These are phyloP conservation scores for Diloba caeruleocephala DNA, from an alignment of 2,888 invertebrate genomes.

Conservation along the genomic window DNA sequence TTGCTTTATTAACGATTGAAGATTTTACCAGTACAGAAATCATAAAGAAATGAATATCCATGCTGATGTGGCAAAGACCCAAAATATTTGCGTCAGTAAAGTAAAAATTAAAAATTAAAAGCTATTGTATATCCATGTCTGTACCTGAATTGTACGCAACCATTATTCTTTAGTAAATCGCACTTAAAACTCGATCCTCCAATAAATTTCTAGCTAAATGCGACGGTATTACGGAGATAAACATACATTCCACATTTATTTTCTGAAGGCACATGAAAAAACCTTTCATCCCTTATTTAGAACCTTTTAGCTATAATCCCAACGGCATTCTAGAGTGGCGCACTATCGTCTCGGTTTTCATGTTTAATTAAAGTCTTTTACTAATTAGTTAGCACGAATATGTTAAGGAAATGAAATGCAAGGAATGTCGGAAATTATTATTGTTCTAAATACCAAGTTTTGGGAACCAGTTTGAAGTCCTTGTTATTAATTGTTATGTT, in stretches of 20 bases:
- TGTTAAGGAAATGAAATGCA: constrained; percentile 29
- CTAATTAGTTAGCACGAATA: constrained; percentile 51
- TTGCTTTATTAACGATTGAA: no score
- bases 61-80: no score
- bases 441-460: background rate
- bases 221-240: constrained; percentile 35
- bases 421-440: constrained; percentile 15
- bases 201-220: constrained; percentile 15
- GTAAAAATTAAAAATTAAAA: no score
- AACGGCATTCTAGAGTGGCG: constrained; percentile 36
- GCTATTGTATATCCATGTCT: constrained; percentile 2
- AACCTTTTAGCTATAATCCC: constrained; percentile 62
- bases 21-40: no score
- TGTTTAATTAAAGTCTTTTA: constrained; percentile 59
- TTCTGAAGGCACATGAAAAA: constrained; percentile 36
- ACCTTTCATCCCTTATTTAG: constrained; percentile 49
- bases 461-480: background rate
- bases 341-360: constrained; percentile 54
- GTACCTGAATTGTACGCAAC: background rate
- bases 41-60: no score
- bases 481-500: no score
- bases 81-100: no score
- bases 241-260: constrained; percentile 36
- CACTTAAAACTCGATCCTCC: constrained; percentile 27
- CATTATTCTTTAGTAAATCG: constrained; percentile 14